A percentile compares a stretch with the other conserved stretches of the same genome.
These are phyloP conservation scores for Macrotus californicus DNA, from an alignment of 2,113 vertebrate genomes.

Conservation along the genomic window DNA sequence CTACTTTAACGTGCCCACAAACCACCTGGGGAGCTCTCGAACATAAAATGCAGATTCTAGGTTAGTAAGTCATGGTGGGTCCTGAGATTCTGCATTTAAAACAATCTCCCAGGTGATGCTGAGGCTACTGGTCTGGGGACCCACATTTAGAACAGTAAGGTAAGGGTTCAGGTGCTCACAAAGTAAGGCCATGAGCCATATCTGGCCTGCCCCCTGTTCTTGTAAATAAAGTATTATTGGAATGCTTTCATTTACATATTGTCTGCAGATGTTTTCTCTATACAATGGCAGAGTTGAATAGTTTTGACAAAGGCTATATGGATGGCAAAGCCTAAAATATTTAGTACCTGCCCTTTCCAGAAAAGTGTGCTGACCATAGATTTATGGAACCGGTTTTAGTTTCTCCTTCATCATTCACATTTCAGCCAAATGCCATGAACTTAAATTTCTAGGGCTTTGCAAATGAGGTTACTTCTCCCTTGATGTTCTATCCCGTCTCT, in stretches of 20 bases:
- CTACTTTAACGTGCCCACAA: neutral
- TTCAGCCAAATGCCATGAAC: neutral
- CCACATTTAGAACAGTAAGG: neutral
- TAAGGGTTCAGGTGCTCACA: neutral
- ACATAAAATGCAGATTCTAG: neutral
- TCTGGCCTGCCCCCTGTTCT: neutral
- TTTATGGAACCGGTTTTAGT: neutral
- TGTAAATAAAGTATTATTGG: constrained; percentile 33
- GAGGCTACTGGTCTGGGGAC: neutral
- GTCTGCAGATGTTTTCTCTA: neutral
- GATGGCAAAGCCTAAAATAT: neutral
- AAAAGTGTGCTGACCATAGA: neutral
- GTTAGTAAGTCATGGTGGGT: neutral
- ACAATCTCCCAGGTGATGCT: neutral
- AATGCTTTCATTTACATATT: neutral
- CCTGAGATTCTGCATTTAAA: neutral
- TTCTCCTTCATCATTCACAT: neutral
- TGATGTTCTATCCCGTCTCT: neutral
- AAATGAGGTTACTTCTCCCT: neutral
- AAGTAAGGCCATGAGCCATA: neutral
- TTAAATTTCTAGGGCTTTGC: constrained; percentile 4
- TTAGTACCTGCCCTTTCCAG: neutral
- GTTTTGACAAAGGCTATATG: neutral
- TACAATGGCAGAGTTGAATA: neutral
- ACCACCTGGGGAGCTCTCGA: neutral